Conservation (phyloP, 2,113 vertebrate species). For the Tragelaphus imberbis region DNA sequence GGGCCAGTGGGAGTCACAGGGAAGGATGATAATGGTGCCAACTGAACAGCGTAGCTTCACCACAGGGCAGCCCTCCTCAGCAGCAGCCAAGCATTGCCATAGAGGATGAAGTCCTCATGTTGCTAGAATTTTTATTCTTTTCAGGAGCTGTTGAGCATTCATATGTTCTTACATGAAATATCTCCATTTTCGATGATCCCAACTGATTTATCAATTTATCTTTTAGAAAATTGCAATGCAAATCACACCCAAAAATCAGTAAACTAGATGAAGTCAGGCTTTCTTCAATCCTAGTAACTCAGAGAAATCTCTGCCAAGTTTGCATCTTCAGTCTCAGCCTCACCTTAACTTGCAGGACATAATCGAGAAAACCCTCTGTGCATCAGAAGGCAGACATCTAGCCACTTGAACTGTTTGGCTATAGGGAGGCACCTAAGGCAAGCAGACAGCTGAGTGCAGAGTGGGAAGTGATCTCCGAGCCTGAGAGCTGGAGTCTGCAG, state of each 20-base stretch:
- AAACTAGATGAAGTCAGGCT: not conserved
- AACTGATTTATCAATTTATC: not conserved
- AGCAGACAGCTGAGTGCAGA: not conserved
- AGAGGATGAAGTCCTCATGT: not conserved
- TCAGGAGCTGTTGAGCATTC: not conserved
- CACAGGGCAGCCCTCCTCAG: not conserved
- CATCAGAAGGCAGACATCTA: not conserved
- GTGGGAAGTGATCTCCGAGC: not conserved
- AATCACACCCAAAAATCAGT: not conserved
- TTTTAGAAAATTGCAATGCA: not conserved
- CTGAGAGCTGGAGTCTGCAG: not conserved
- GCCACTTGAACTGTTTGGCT: not conserved
- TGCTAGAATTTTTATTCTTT: not conserved
- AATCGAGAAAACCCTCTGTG: not conserved
- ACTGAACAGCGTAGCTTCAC: not conserved
- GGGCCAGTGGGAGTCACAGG: not conserved
- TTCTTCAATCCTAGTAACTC: not conserved
- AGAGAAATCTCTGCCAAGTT: not conserved
- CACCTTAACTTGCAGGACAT: not conserved
- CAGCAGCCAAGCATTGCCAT: not conserved
- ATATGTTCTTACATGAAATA: not conserved
- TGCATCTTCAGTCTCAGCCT: not conserved
- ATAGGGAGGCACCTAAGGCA: not conserved
- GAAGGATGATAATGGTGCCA: too few species aligned
- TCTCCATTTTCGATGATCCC: not conserved